Conservation (phyloP, 2,113 vertebrate genomes). For the Chauna torquata region DNA sequence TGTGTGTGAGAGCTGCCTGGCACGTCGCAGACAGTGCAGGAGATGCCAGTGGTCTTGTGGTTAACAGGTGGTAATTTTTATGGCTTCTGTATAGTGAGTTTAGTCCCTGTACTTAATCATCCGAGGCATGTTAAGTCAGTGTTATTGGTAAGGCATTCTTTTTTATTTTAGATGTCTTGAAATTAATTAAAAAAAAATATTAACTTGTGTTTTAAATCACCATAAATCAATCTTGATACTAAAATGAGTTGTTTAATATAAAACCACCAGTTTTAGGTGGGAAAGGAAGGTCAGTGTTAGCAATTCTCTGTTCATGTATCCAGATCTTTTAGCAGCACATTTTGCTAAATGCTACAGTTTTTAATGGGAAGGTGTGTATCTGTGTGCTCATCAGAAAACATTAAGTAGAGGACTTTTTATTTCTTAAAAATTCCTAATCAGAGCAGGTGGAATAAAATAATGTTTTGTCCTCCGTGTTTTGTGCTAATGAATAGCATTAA, state of each 20-base stretch:
- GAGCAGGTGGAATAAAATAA: background rate
- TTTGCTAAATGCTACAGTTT: background rate
- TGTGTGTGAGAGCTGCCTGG: background rate
- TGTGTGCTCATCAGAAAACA: background rate
- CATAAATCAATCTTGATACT: background rate
- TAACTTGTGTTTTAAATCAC: background rate
- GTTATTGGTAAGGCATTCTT: background rate
- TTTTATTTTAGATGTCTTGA: background rate
- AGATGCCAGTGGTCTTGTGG: background rate
- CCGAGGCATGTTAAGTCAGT: background rate
- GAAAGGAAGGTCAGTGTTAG: background rate
- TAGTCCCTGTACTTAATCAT: background rate
- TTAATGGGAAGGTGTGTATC: background rate
- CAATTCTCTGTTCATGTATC: background rate
- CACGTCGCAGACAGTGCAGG: background rate
- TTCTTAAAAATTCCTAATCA: background rate
- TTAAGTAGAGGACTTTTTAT: background rate
- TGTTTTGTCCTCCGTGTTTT: background rate
- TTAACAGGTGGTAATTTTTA: background rate
- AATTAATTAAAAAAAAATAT: background rate
- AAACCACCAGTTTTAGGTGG: background rate
- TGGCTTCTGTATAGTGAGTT: background rate
- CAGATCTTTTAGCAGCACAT: background rate
- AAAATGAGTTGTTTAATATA: background rate
- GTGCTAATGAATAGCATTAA: background rate